Evolutionary conservation across 2,797 vertebrate species (phyloP).

Genomic region (Myripristis murdjan): DNA sequence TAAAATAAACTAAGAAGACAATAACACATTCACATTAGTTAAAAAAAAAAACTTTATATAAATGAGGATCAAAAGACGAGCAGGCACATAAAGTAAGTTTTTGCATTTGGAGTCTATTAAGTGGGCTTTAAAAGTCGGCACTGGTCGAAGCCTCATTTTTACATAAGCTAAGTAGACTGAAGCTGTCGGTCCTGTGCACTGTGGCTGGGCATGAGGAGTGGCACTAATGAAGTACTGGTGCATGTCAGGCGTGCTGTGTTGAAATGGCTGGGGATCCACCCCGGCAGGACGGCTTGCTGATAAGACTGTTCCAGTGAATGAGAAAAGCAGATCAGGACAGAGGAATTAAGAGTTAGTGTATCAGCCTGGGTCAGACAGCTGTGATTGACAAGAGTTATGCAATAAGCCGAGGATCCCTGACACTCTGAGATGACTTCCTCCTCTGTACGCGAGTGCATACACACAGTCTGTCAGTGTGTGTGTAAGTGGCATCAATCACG

Average conservation of each 20-base stretch:
- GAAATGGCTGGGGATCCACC: slow-evolving; percentile 38
- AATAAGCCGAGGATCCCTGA: slow-evolving; percentile 10
- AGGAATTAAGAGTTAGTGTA: slow-evolving; percentile 46
- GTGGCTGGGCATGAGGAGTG: slow-evolving; percentile 18
- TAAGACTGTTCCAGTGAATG: slow-evolving; percentile 39
- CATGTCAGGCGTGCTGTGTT: slow-evolving; percentile 25
- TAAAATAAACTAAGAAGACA: too few species aligned
- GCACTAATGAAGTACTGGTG: slow-evolving; percentile 49
- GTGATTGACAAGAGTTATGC: slow-evolving; percentile 44
- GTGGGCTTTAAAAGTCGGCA: slow-evolving; percentile 58
- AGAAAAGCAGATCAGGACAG: slow-evolving; percentile 39
- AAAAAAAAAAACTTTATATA: too few species aligned
- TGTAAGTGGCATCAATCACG: not conserved
- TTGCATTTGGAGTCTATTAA: too few species aligned
- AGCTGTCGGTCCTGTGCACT: slow-evolving; percentile 17
- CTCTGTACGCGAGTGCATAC: not conserved
- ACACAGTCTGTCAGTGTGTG: not conserved
- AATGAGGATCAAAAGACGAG: too few species aligned
- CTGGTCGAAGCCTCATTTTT: slow-evolving; percentile 56
- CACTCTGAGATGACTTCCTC: slow-evolving; percentile 16
- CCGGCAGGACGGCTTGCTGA: slow-evolving; percentile 30
- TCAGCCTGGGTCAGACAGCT: slow-evolving; percentile 41
- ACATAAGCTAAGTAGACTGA: slow-evolving; percentile 36
- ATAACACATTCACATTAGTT: too few species aligned
- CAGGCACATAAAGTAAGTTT: too few species aligned